Evolutionary conservation across 2,888 invertebrate genomes (phyloP).

Genomic region (Andrena camellia): DNA sequence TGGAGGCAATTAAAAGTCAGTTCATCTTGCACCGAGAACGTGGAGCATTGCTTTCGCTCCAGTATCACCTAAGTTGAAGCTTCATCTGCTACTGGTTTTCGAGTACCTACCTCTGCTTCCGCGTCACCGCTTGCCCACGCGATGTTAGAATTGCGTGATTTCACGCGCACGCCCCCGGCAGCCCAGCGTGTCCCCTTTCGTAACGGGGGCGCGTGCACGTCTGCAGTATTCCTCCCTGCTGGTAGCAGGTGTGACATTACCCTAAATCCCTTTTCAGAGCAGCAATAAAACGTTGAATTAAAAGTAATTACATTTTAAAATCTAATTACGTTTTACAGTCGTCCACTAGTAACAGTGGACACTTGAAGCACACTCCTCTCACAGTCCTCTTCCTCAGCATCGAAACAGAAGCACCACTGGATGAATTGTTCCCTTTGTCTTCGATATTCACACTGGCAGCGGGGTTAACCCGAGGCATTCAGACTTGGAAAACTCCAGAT

Average conservation of each 20-base stretch:
- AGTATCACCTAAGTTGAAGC: too few species aligned
- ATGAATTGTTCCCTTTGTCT: background rate
- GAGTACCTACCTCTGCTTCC: slow-evolving; percentile 32
- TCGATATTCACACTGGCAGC: too few species aligned
- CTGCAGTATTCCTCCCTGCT: slow-evolving; percentile 28
- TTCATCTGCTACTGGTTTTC: slow-evolving; percentile 56
- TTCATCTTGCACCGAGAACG: background rate
- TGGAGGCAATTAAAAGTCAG: background rate
- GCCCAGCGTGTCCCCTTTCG: slow-evolving; percentile 47
- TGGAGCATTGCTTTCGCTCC: too few species aligned
- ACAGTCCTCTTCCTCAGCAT: too few species aligned
- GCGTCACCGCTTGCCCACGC: slow-evolving; percentile 55
- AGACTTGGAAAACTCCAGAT: slow-evolving; percentile 11
- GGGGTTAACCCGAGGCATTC: background rate
- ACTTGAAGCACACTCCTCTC: too few species aligned
- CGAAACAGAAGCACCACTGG: too few species aligned
- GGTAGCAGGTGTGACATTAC: background rate
- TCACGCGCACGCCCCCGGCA: slow-evolving; percentile 64
- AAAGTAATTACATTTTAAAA: too few species aligned
- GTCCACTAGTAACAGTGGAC: too few species aligned
- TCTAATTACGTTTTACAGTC: too few species aligned
- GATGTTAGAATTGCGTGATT: slow-evolving; percentile 71
- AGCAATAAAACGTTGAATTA: too few species aligned
- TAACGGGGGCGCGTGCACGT: slow-evolving; percentile 53
- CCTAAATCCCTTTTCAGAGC: too few species aligned